Percentiles rank a stretch among this genome's conserved stretches.
These are phyloP conservation scores for Rhombomys opimus DNA, from an alignment of 2,113 vertebrate genomes.

Conservation along the genomic window DNA sequence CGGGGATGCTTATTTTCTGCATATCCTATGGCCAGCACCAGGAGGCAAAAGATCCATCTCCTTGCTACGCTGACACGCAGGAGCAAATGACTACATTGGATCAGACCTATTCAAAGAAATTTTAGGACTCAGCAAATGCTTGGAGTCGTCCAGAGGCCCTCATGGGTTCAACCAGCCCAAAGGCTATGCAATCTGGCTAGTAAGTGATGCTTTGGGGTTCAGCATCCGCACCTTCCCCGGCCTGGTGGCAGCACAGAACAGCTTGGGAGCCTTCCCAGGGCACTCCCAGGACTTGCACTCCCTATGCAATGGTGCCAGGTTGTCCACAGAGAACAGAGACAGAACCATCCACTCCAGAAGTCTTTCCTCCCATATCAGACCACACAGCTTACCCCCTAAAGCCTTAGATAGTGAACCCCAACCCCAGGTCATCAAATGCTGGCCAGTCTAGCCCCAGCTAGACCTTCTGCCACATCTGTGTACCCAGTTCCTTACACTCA, in stretches of 20 bases:
- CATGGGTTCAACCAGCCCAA: background rate
- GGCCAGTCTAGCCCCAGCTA: background rate
- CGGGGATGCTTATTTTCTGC: background rate
- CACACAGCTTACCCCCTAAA: background rate
- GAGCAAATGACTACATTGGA: constrained; percentile 33
- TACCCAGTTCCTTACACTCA: background rate
- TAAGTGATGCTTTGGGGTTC: background rate
- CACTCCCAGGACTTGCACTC: background rate
- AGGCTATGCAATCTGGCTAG: background rate
- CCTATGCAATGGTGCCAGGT: background rate
- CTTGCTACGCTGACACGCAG: background rate
- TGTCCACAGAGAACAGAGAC: background rate
- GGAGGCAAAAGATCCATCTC: background rate
- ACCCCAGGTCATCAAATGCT: background rate
- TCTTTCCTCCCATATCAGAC: background rate
- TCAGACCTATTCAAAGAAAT: constrained; percentile 35
- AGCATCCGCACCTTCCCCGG: background rate
- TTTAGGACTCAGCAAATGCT: constrained; percentile 2
- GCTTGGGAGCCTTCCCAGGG: background rate
- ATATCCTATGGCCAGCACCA: background rate
- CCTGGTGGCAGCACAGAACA: background rate
- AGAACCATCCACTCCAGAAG: background rate
- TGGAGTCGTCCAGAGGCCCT: constrained; percentile 3
- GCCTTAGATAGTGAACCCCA: background rate
- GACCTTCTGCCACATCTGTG: background rate